These are phyloP conservation scores for Incurvaria masculella DNA, from an alignment of 2,888 invertebrate genomes.

Conservation along the genomic window DNA sequence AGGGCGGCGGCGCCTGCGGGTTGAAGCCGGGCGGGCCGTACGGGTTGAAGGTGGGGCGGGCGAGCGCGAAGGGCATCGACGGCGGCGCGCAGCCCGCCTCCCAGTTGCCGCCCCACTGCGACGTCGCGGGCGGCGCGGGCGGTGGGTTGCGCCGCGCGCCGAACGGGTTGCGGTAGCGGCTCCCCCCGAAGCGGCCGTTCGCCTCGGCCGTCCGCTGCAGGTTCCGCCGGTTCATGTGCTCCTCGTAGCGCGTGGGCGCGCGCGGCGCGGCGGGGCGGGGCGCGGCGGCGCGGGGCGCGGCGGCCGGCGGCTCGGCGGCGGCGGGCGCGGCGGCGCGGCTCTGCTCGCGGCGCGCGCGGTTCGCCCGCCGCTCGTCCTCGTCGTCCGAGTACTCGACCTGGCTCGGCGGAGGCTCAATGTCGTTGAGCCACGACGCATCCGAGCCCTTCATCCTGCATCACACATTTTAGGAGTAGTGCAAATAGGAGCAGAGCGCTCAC, in stretches of 20 bases:
- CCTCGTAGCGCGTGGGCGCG: conserved; percentile 16
- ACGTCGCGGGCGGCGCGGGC: conserved; percentile 21
- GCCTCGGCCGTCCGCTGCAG: conserved; percentile 39
- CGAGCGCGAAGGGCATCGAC: conserved; percentile 25
- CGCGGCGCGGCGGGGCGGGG: background rate
- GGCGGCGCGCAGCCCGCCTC: conserved; percentile 19
- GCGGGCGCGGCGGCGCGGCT: conserved; percentile 22
- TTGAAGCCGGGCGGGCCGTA: background rate
- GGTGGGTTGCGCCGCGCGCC: conserved; percentile 21
- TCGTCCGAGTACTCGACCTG: conserved; percentile 85
- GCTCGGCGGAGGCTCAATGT: conserved; percentile 72
- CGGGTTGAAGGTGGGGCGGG: conserved; percentile 18
- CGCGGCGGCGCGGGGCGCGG: conserved; percentile 28
- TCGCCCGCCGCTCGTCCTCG: conserved; percentile 68
- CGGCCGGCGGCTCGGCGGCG: conserved; percentile 22
- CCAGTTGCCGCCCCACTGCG: conserved; percentile 10
- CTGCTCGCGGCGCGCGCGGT: conserved; percentile 32
- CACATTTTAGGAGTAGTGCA: no score
- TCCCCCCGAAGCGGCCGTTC: conserved; percentile 41
- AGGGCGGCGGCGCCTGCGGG: background rate
- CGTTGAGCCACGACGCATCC: conserved; percentile 86
- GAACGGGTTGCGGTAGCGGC: conserved; percentile 36
- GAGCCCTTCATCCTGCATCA: conserved; percentile 69
- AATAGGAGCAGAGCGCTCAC: no score
- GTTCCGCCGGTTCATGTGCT: conserved; percentile 36